phyloP scores from a whole-genome alignment of 2,113 vertebrate genomes.

The Chitala chitala region DNA sequence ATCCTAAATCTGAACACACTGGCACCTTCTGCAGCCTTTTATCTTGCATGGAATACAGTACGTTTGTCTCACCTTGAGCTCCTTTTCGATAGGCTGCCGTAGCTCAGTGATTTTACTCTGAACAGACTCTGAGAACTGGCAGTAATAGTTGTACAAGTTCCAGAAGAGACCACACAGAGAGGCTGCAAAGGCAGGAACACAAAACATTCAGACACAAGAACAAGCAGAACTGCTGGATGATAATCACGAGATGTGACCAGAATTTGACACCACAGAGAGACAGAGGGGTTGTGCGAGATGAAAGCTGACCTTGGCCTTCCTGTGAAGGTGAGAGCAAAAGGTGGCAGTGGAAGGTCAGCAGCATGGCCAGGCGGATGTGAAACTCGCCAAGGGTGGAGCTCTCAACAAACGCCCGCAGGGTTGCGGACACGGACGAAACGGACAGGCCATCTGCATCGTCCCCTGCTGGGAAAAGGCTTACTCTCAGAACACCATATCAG shows the following conservation, averaged over 20 bases:
- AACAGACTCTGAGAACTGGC: conserved; percentile 78
- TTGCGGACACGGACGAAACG: conserved; percentile 68
- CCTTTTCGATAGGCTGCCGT: conserved; percentile 87
- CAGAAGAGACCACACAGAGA: conserved; percentile 80
- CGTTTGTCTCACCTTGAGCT: conserved; percentile 88
- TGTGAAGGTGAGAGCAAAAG: conserved; percentile 72
- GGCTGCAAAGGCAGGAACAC: conserved; percentile 55
- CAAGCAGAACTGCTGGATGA: background rate
- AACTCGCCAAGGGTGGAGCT: conserved; percentile 85
- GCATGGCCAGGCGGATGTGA: conserved; percentile 68
- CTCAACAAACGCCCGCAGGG: conserved; percentile 86
- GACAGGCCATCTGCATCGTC: conserved; percentile 45
- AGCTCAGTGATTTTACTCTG: conserved; percentile 74
- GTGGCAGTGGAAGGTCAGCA: conserved; percentile 92
- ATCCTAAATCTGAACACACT: too few species aligned
- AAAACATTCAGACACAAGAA: background rate
- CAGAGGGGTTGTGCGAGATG: background rate
- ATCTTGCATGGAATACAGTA: too few species aligned
- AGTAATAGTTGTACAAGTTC: conserved; percentile 90
- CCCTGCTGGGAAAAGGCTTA: conserved; percentile 35
- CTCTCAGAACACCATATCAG: too few species aligned
- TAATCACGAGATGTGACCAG: too few species aligned
- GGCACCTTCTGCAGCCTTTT: too few species aligned
- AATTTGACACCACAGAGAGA: background rate
- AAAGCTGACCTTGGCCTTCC: conserved; percentile 69